A percentile compares a stretch with the other conserved stretches of the same genome.
phyloP scores from a whole-genome alignment of 2,113 vertebrate genomes.

The Pristiophorus japonicus region DNA sequence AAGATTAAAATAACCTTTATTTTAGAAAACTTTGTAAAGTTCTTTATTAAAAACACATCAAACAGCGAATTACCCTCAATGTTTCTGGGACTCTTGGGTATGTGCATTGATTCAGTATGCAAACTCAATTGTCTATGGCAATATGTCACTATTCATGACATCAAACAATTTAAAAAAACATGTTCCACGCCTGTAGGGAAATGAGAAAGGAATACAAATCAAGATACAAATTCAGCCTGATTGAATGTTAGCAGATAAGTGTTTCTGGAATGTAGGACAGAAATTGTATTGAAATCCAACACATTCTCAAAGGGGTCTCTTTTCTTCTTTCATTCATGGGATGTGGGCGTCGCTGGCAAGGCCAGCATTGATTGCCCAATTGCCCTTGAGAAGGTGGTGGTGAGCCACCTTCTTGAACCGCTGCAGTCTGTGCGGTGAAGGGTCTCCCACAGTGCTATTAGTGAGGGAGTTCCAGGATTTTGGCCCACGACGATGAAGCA shows the following conservation, averaged over 20 bases:
- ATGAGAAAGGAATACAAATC: not conserved
- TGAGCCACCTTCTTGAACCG: too few relatives aligned
- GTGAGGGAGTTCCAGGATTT: too few relatives aligned
- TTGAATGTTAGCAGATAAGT: not conserved
- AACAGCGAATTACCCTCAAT: not conserved
- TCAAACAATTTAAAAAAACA: not conserved
- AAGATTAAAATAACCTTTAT: not conserved
- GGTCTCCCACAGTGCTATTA: too few relatives aligned
- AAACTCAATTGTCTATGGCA: not conserved
- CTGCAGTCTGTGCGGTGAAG: too few relatives aligned
- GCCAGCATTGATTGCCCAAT: too few relatives aligned
- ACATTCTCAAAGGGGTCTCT: not conserved
- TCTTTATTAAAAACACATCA: not conserved
- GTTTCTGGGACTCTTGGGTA: not conserved
- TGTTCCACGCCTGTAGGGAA: not conserved
- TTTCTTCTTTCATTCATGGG: too few relatives aligned
- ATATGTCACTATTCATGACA: not conserved
- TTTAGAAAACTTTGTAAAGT: not conserved
- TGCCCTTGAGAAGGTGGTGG: too few relatives aligned
- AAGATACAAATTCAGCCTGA: not conserved
- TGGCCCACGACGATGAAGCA: too few relatives aligned
- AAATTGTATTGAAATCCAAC: not conserved
- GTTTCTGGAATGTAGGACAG: not conserved
- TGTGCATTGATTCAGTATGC: not conserved
- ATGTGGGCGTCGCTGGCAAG: too few relatives aligned